Conservation (phyloP, 1,140 invertebrate species). For the Apis dorsata region DNA sequence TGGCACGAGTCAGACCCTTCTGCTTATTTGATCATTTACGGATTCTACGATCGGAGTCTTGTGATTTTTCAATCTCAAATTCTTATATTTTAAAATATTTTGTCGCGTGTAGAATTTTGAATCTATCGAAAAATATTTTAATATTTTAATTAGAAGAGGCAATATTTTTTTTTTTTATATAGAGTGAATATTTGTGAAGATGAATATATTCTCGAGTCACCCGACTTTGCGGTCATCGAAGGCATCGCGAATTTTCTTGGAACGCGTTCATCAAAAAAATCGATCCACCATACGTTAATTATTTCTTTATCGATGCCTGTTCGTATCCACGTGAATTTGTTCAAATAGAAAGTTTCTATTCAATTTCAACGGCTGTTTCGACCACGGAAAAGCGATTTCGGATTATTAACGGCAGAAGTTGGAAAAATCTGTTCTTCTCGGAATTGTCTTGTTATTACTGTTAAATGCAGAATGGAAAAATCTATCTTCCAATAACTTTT, state of each 20-base stretch:
- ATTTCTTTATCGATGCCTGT: conserved; percentile 5
- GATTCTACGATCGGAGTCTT: no score
- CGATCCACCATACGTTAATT: background rate
- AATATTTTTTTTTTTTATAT: background rate
- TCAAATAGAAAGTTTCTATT: background rate
- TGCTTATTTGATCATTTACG: no score
- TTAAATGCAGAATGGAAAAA: background rate
- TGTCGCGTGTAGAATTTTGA: no score
- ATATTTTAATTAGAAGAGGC: no score
- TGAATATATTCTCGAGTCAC: background rate
- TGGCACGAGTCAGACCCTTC: no score
- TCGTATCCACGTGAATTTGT: background rate
- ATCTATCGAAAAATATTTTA: no score
- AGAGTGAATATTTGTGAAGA: background rate
- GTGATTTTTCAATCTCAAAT: no score
- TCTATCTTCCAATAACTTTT: background rate
- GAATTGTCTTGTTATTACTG: background rate
- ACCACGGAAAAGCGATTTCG: background rate
- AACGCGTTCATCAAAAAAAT: background rate
- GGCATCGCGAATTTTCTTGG: background rate
- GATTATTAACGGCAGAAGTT: background rate
- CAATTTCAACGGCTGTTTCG: background rate
- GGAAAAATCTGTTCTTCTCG: background rate
- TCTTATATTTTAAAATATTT: no score
- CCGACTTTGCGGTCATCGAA: background rate